phyloP scores from a whole-genome alignment of 1,140 invertebrate genomes.

The Euschistus heros region DNA sequence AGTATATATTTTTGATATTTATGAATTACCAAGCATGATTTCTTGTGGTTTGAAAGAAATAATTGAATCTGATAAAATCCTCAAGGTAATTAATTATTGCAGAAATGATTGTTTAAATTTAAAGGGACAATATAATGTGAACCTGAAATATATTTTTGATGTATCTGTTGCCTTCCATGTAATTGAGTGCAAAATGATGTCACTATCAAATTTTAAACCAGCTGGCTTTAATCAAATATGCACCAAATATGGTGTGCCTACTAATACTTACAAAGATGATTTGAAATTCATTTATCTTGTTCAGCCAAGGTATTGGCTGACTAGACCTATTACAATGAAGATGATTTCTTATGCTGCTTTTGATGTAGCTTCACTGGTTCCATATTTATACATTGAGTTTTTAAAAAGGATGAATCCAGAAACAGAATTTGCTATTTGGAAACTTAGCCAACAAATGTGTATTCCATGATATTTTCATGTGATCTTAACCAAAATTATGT shows the following conservation, averaged over 20 bases:
- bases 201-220: background rate
- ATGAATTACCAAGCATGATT: background rate
- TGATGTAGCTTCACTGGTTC: background rate
- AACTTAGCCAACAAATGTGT: too few species aligned
- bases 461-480: too few species aligned
- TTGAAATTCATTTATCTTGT: background rate
- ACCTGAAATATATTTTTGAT: background rate
- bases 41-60: background rate
- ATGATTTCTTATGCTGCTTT: background rate
- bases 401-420: too few species aligned
- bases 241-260: background rate
- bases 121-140: background rate
- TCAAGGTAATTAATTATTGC: background rate
- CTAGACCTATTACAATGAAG: background rate
- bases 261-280: background rate
- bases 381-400: background rate
- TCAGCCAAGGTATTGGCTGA: background rate
- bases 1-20: slow-evolving; percentile 1
- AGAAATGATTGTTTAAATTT: background rate
- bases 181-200: background rate
- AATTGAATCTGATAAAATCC: background rate
- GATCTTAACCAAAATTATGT: too few species aligned
- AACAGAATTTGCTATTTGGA: too few species aligned
- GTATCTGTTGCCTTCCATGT: background rate
- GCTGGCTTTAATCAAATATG: slow-evolving; percentile 2